Evolutionary conservation across 2,113 vertebrate species (phyloP).

Genomic region (Solea solea): DNA sequence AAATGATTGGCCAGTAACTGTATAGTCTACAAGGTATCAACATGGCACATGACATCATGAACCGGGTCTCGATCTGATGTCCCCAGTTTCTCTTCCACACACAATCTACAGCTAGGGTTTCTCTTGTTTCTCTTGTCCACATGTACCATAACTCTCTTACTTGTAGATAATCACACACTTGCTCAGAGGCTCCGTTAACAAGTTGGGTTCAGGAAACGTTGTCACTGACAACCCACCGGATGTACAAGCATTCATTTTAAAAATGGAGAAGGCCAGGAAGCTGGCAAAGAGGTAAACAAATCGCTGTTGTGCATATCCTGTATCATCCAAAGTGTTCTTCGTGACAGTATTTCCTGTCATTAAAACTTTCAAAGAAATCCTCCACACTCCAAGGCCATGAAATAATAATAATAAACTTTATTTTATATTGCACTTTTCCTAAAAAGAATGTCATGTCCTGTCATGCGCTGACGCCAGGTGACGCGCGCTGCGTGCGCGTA

Average conservation of each 20-base stretch:
- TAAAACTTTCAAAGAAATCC: too few relatives aligned
- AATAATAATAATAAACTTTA: too few relatives aligned
- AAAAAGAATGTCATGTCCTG: not conserved
- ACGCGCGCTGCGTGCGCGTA: not conserved
- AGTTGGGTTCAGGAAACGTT: slow-evolving; percentile 27
- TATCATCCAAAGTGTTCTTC: not conserved
- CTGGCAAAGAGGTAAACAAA: slow-evolving; percentile 7
- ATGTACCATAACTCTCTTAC: not conserved
- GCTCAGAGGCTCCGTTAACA: slow-evolving; percentile 37
- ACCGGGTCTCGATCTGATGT: slow-evolving; percentile 66
- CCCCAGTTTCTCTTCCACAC: slow-evolving; percentile 51
- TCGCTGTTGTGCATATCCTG: not conserved
- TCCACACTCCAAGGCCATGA: too few relatives aligned
- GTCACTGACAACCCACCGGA: slow-evolving; percentile 31
- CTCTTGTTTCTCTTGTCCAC: slow-evolving; percentile 23
- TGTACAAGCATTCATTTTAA: slow-evolving; percentile 34
- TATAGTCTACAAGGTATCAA: slow-evolving; percentile 73
- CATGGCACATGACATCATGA: slow-evolving; percentile 70
- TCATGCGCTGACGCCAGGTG: slow-evolving; percentile 12
- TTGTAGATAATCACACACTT: slow-evolving; percentile 3
- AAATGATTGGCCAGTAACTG: slow-evolving; percentile 75
- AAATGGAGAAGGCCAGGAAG: slow-evolving; percentile 26
- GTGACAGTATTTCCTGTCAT: too few relatives aligned
- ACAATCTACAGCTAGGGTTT: slow-evolving; percentile 47
- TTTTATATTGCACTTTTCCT: too few relatives aligned